These are phyloP conservation scores for Tuta absoluta DNA, from an alignment of 2,888 invertebrate genomes.

Conservation along the genomic window DNA sequence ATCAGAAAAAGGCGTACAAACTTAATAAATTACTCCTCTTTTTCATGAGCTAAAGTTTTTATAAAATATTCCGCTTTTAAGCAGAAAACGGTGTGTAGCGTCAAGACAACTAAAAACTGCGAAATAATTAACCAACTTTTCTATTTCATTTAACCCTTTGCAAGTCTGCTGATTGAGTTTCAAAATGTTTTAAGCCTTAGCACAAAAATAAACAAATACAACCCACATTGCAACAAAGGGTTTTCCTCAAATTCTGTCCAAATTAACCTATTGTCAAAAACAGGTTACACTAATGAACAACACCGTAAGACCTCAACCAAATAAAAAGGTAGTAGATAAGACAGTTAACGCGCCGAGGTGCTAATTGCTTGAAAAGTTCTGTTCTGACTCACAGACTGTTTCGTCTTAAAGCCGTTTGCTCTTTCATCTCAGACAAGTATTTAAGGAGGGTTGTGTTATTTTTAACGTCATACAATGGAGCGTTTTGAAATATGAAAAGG, in stretches of 20 bases:
- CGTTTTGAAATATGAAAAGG: slow-evolving; percentile 21
- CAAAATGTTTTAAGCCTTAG: neutral
- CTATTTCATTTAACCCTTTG: no score
- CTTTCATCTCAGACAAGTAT: slow-evolving; percentile 42
- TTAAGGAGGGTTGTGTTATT: slow-evolving; percentile 42
- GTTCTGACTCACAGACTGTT: slow-evolving; percentile 54
- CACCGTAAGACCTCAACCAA: slow-evolving; percentile 43
- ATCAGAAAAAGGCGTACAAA: no score
- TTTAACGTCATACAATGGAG: slow-evolving; percentile 47
- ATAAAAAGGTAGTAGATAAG: slow-evolving; percentile 38
- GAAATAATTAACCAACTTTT: no score
- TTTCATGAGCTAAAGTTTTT: no score
- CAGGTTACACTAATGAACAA: slow-evolving; percentile 24
- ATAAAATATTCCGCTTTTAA: no score
- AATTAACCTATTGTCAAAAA: slow-evolving; percentile 12
- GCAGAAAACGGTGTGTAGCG: no score
- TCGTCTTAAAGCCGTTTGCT: slow-evolving; percentile 48
- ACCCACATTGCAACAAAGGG: neutral
- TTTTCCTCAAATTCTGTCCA: neutral
- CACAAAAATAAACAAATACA: neutral
- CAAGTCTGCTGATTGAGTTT: neutral
- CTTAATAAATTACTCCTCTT: no score
- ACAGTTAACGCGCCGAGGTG: slow-evolving; percentile 56
- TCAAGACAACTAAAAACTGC: no score
- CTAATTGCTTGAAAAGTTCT: slow-evolving; percentile 57